Percentiles rank a stretch among this genome's conserved stretches.
Evolutionary conservation across 2,113 vertebrate species (phyloP).

Genomic region (Lutjanus erythropterus): DNA sequence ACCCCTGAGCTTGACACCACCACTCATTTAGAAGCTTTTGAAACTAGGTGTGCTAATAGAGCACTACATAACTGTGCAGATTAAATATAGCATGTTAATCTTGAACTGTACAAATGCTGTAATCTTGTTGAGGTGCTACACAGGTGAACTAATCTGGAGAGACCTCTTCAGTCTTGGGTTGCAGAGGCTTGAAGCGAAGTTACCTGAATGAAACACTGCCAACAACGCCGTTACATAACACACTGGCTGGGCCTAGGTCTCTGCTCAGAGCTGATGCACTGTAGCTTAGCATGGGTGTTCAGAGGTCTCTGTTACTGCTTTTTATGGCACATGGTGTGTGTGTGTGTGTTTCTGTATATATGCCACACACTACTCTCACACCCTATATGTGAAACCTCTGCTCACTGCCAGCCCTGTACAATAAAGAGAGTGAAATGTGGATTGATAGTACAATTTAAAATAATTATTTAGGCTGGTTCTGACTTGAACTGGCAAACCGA

Average conservation of each 20-base stretch:
- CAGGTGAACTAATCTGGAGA: constrained; percentile 66
- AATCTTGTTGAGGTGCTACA: constrained; percentile 59
- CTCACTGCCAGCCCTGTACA: not conserved
- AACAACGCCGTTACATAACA: constrained; percentile 68
- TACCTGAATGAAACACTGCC: constrained; percentile 64
- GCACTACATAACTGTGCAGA: constrained; percentile 46
- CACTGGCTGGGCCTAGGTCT: constrained; percentile 33
- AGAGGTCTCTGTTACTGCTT: constrained; percentile 48
- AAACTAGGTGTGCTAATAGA: constrained; percentile 15
- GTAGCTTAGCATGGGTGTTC: constrained; percentile 38
- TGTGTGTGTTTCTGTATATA: constrained; percentile 15
- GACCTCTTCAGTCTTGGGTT: constrained; percentile 49
- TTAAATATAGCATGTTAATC: constrained; percentile 75
- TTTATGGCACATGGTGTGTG: constrained; percentile 52
- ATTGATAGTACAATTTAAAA: constrained; percentile 2
- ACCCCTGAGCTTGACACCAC: not conserved
- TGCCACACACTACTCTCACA: constrained; percentile 15
- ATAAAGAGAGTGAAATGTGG: not conserved
- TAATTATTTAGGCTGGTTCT: not conserved
- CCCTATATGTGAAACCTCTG: constrained; percentile 4
- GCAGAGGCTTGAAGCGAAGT: constrained; percentile 45
- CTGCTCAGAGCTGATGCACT: constrained; percentile 36
- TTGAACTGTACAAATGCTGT: constrained; percentile 49
- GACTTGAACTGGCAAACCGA: constrained; percentile 24
- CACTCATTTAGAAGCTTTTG: constrained; percentile 5